Evolutionary conservation across 2,113 vertebrate species (phyloP).

Genomic region (Solea solea): DNA sequence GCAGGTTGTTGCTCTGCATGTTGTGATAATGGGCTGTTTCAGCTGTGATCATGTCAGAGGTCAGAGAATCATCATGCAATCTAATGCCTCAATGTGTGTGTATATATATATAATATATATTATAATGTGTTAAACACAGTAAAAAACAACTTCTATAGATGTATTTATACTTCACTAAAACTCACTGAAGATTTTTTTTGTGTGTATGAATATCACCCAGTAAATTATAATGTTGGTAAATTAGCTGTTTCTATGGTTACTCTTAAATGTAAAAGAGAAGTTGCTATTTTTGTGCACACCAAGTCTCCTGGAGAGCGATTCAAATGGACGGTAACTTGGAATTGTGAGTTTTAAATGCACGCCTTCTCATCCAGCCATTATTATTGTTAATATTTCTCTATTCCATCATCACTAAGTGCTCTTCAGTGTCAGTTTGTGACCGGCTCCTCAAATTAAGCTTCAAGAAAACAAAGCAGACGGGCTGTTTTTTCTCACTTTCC

Average conservation of each 20-base stretch:
- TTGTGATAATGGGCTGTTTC: conserved; percentile 6
- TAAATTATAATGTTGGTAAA: background rate
- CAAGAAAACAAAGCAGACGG: background rate
- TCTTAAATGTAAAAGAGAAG: conserved; percentile 19
- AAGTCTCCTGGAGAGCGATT: conserved; percentile 11
- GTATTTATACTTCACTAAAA: conserved; percentile 1
- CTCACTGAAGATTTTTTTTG: background rate
- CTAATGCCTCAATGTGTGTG: too few species aligned
- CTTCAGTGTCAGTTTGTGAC: background rate
- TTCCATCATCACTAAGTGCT: background rate
- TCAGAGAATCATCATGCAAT: background rate
- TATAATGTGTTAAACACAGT: background rate
- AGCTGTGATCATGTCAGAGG: conserved; percentile 8
- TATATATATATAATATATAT: too few species aligned
- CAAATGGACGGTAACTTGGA: background rate
- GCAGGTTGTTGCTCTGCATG: conserved; percentile 16
- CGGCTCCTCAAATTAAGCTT: background rate
- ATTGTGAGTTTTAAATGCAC: background rate
- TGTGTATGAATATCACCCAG: background rate
- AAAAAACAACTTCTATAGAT: background rate
- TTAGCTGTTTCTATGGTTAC: conserved; percentile 55
- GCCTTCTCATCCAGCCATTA: background rate
- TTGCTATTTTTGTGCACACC: background rate
- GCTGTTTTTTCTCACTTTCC: background rate
- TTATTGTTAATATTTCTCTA: too few species aligned